Evolutionary conservation across 2,888 invertebrate genomes (phyloP).

Genomic region (Camptogramma bilineatum): DNA sequence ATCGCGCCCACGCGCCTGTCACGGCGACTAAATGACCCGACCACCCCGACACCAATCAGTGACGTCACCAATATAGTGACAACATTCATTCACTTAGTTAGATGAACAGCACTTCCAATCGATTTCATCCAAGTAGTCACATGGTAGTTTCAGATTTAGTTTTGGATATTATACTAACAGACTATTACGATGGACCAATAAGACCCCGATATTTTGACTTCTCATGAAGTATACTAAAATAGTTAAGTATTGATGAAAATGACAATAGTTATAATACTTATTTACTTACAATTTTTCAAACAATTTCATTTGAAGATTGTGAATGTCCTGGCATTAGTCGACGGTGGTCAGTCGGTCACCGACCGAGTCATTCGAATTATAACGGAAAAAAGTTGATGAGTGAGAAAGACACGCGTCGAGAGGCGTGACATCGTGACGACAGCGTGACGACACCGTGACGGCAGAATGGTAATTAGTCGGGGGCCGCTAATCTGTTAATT

Average conservation of each 20-base stretch:
- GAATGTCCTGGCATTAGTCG: background rate
- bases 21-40: background rate
- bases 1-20: conserved; percentile 30
- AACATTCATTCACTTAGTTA: no score
- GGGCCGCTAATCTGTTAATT: conserved; percentile 32
- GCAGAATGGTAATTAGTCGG: conserved; percentile 21
- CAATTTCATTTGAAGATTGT: background rate
- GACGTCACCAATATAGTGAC: background rate
- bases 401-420: conserved; percentile 34
- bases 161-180: no score
- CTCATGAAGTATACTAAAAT: no score
- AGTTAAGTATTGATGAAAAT: no score
- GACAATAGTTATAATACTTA: no score
- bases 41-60: conserved; percentile 18
- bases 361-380: conserved; percentile 3
- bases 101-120: no score
- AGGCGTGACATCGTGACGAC: conserved; percentile 34
- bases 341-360: no score
- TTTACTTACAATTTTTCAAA: no score
- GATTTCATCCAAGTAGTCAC: no score
- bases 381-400: conserved; percentile 25
- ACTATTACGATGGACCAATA: no score
- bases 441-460: conserved; percentile 48
- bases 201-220: no score
- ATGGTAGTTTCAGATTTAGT: no score